A percentile compares a stretch with the other conserved stretches of the same genome.
Evolutionary conservation across 2,888 invertebrate species (phyloP).

Genomic region (Candidula unifasciata): DNA sequence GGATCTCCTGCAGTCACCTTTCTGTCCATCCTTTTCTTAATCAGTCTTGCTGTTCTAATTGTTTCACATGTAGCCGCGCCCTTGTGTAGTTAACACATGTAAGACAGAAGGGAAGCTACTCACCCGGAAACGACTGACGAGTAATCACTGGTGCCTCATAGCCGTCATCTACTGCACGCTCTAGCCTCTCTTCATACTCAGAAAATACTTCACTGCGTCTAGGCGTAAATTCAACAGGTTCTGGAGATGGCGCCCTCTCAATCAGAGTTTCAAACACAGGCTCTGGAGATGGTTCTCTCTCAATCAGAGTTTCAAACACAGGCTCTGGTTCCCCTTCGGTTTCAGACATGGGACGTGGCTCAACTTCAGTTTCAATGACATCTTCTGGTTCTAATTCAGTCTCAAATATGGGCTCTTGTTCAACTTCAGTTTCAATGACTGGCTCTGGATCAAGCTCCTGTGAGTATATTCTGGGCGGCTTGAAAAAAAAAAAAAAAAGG

Average conservation of each 20-base stretch:
- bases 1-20: too few relatives aligned
- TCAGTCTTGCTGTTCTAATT: too few relatives aligned
- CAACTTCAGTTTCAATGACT: conserved; percentile 29
- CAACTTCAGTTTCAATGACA: conserved; percentile 50
- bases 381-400: conserved; percentile 46
- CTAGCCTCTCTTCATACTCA: conserved; percentile 39
- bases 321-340: conserved; percentile 45
- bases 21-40: too few relatives aligned
- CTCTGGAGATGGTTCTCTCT: conserved; percentile 21
- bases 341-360: conserved; percentile 21
- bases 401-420: conserved; percentile 51
- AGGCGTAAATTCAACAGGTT: conserved; percentile 42
- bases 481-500: background rate
- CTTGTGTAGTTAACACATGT: too few relatives aligned
- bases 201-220: conserved; percentile 39
- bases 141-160: background rate
- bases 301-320: conserved; percentile 47
- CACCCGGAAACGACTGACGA: background rate
- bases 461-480: background rate
- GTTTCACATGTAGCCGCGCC: too few relatives aligned
- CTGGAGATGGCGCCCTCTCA: conserved; percentile 7
- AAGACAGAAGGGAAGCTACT: background rate
- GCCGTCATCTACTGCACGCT: background rate
- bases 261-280: conserved; percentile 50
- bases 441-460: conserved; percentile 37